phyloP scores from a whole-genome alignment of 2,888 invertebrate species.

The Omphaloscelis lunosa region DNA sequence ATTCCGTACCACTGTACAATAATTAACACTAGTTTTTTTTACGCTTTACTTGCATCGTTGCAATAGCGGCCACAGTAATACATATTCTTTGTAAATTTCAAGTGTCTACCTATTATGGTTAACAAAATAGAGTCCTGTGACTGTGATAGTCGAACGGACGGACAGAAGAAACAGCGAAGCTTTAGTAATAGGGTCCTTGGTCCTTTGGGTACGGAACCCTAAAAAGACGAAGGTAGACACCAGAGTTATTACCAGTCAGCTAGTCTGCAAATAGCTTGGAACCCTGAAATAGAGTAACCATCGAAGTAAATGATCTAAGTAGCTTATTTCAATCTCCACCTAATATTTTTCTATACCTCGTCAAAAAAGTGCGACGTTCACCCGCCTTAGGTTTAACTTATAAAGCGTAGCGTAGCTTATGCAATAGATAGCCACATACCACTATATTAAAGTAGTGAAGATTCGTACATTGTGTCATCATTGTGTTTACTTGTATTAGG shows the following conservation, averaged over 20 bases:
- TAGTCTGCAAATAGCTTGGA: neutral
- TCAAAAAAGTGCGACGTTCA: neutral
- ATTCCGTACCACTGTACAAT: neutral
- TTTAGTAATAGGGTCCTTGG: neutral
- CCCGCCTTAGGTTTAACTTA: neutral
- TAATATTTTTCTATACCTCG: too few species aligned
- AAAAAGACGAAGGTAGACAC: neutral
- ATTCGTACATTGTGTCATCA: conserved; percentile 8
- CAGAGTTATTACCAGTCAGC: neutral
- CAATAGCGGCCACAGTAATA: too few species aligned
- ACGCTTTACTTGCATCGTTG: neutral
- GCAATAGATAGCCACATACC: neutral
- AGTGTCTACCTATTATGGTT: neutral
- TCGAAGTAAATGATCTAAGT: neutral
- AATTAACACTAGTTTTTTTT: neutral
- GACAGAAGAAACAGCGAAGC: neutral
- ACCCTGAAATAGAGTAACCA: too few species aligned
- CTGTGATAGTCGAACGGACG: neutral
- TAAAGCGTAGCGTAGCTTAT: neutral
- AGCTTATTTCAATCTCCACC: neutral
- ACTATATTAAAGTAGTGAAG: neutral
- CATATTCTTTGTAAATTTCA: too few species aligned
- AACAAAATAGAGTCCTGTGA: neutral
- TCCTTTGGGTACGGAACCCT: neutral
- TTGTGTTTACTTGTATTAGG: conserved; percentile 21